Conservation (phyloP, 2,888 invertebrate genomes). For the Brenthis hecate region DNA sequence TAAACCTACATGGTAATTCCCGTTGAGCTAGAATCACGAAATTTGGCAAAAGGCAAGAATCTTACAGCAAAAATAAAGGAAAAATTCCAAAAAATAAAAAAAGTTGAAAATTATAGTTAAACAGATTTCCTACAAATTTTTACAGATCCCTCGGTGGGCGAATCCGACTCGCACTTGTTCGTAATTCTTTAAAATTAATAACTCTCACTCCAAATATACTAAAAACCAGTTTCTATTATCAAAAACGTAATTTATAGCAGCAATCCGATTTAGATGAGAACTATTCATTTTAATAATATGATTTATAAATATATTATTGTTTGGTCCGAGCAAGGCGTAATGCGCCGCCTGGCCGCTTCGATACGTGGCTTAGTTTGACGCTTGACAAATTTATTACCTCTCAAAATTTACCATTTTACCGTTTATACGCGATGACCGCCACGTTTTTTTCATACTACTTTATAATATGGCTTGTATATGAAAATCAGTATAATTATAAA, state of each 20-base stretch:
- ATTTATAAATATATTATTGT: slow-evolving; percentile 48
- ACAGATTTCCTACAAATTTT: too few relatives aligned
- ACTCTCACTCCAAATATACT: neutral
- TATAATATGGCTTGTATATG: neutral
- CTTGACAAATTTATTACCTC: slow-evolving; percentile 77
- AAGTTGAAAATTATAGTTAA: too few relatives aligned
- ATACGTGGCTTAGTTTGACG: slow-evolving; percentile 81
- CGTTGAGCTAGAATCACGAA: too few relatives aligned
- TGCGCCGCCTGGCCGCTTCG: slow-evolving; percentile 65
- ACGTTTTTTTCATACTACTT: slow-evolving; percentile 24
- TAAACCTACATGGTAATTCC: too few relatives aligned
- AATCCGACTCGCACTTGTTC: too few relatives aligned
- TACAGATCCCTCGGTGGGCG: too few relatives aligned
- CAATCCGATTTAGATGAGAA: slow-evolving; percentile 41
- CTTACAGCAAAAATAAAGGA: too few relatives aligned
- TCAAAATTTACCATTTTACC: slow-evolving; percentile 68
- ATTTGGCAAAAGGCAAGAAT: too few relatives aligned
- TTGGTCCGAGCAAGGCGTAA: slow-evolving; percentile 45
- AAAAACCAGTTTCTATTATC: slow-evolving; percentile 5
- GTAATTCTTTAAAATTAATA: neutral
- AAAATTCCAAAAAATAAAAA: too few relatives aligned
- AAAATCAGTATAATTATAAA: neutral
- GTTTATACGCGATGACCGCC: slow-evolving; percentile 38
- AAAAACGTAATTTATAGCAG: slow-evolving; percentile 34
- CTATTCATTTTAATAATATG: slow-evolving; percentile 43